Percentiles rank a stretch among this genome's conserved stretches.
phyloP scores from a whole-genome alignment of 2,888 invertebrate species.

The Drosophila colorata region DNA sequence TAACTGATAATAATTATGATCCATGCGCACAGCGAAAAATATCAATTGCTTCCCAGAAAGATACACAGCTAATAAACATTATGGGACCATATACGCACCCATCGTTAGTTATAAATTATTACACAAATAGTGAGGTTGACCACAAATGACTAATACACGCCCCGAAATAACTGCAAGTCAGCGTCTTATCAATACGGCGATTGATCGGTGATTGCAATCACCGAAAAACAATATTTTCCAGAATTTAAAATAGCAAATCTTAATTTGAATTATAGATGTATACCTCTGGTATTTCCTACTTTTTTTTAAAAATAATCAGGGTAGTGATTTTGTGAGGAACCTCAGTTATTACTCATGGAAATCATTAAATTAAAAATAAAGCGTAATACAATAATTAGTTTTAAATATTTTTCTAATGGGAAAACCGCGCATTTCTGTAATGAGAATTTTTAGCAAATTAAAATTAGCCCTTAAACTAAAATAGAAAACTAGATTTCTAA shows the following conservation, averaged over 20 bases:
- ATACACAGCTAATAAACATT: not conserved
- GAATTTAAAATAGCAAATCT: not conserved
- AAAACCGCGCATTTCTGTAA: not conserved
- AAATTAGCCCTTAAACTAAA: too few species aligned
- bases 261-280: not conserved
- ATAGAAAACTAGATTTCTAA: too few species aligned
- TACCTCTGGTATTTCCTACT: not conserved
- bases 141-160: conserved; percentile 14
- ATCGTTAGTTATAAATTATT: conserved; percentile 21
- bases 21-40: conserved; percentile 3
- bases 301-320: not conserved
- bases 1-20: conserved; percentile 9
- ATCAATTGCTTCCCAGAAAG: conserved; percentile 7
- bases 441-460: not conserved
- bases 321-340: not conserved
- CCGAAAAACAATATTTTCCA: not conserved
- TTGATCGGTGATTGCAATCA: not conserved
- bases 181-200: conserved; percentile 39
- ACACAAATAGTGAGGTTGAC: not conserved
- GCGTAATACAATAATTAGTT: not conserved
- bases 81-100: not conserved
- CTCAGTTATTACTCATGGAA: not conserved
- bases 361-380: not conserved
- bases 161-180: conserved; percentile 26
- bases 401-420: not conserved